Evolutionary conservation across 92 coral and sea anemone genomes (phyloP), one percentile per base, ranked within the genome.

Genomic region (Pocillopora grandis): DNA sequence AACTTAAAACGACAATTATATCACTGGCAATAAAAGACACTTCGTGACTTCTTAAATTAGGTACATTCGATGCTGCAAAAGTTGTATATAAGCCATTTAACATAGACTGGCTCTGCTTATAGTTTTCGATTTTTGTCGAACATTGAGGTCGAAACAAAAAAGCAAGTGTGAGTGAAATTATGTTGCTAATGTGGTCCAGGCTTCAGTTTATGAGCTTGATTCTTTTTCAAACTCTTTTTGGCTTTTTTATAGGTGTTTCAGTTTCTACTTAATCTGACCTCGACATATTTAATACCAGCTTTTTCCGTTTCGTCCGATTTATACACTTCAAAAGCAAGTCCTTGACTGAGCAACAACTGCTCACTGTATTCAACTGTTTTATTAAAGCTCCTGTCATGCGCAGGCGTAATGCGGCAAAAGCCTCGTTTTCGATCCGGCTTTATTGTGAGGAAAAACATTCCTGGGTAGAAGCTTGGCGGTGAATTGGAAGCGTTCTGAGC

Each of bases 241-340:
- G 52, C 8, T 42, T 42, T 42, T 42, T 42, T 42, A 42, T 7
- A 7, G 52, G 0, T 42, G 4, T 42, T 42, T 42, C 72, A 67
- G 48, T 67, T 67, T 67, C 23, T 17, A 42, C 72, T 31, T 1
- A 67, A 5, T 0, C 48, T 33, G 19, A 67, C 72, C 7, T 66
- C 35, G 9, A 66, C n/a, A 66, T 66, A 66, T 33, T 66, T 66
- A 16, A 66, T 66, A 66, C 70, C 70, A 66, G 31, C 70, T 66
- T 33, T 66, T 14, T 66, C 70, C 7, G 0, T 0, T 66, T 20
- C 9, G 18, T 33, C 13, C 14, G 17, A 27, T 67, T 67, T 67
- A 67, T 67, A 67, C 31, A 27, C 72, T 18, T 67, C 52, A 12
- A 67, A 42, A 33, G 49, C 36, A 13, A 67, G 72, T 27, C 72